phyloP scores from a whole-genome alignment of 2,888 invertebrate genomes.

The Pomacea canaliculata region DNA sequence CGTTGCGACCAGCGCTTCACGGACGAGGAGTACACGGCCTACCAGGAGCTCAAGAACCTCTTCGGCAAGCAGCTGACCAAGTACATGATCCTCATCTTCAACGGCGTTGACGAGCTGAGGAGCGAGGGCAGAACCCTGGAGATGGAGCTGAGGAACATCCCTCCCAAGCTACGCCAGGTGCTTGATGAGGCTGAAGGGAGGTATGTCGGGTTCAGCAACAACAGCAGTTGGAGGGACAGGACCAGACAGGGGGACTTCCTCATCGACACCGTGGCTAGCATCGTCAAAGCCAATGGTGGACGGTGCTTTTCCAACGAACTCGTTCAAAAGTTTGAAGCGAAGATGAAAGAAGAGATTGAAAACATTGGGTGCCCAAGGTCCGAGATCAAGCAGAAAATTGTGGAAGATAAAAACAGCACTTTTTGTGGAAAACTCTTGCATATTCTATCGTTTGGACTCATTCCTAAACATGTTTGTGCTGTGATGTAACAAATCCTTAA shows the following conservation, averaged over 20 bases:
- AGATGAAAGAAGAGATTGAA: neutral
- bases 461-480: neutral
- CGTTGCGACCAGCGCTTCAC: conserved; percentile 17
- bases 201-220: conserved; percentile 9
- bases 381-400: neutral
- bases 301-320: conserved; percentile 10
- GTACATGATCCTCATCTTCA: conserved; percentile 17
- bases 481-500: neutral
- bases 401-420: neutral
- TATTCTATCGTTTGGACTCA: conserved; percentile 3
- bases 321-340: neutral
- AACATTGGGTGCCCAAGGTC: too few species aligned
- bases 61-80: neutral
- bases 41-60: conserved; percentile 11
- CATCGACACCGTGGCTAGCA: neutral
- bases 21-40: conserved; percentile 13
- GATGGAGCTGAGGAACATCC: neutral
- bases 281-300: neutral
- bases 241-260: neutral
- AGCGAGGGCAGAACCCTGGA: neutral
- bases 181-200: neutral
- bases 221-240: conserved; percentile 4
- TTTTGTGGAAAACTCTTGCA: neutral
- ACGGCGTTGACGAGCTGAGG: conserved; percentile 15
- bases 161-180: conserved; percentile 6